These are phyloP conservation scores for Myocastor coypus DNA, from an alignment of 2,113 vertebrate species.

Conservation along the genomic window DNA sequence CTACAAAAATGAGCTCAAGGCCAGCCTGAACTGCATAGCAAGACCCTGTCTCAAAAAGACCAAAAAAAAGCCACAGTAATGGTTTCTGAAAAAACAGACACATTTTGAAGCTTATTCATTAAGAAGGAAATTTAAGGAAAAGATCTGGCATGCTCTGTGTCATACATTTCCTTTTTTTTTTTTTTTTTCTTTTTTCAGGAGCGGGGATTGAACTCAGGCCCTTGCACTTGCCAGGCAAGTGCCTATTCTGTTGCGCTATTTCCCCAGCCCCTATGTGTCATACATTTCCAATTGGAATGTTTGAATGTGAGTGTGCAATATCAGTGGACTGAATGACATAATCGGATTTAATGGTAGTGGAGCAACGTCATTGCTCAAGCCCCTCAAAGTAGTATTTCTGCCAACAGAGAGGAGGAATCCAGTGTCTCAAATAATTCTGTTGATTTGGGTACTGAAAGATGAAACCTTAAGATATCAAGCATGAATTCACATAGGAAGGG, in stretches of 20 bases:
- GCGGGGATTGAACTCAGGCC: no score
- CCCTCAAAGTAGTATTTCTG: not conserved
- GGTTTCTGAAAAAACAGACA: not conserved
- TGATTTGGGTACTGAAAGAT: not conserved
- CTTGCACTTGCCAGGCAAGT: no score
- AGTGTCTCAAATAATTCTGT: not conserved
- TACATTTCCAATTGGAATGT: not conserved
- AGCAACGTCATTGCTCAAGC: constrained; percentile 10
- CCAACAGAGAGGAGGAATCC: not conserved
- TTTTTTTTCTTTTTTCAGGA: no score
- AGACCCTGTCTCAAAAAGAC: no score
- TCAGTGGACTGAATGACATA: constrained; percentile 1
- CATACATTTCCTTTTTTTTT: constrained; percentile 28
- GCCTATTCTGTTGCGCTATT: no score
- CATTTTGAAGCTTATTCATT: constrained; percentile 47
- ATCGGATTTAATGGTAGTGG: constrained; percentile 30
- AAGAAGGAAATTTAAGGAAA: constrained; percentile 34
- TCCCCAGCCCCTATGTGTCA: no score
- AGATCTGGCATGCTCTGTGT: not conserved
- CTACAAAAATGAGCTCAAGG: no score
- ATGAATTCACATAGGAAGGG: not conserved
- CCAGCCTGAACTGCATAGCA: no score
- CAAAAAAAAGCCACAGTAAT: not conserved
- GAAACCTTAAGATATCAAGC: not conserved
- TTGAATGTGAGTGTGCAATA: constrained; percentile 51